These are phyloP conservation scores for Drosophila equinoxialis DNA, from an alignment of 1,140 invertebrate species.

Conservation along the genomic window DNA sequence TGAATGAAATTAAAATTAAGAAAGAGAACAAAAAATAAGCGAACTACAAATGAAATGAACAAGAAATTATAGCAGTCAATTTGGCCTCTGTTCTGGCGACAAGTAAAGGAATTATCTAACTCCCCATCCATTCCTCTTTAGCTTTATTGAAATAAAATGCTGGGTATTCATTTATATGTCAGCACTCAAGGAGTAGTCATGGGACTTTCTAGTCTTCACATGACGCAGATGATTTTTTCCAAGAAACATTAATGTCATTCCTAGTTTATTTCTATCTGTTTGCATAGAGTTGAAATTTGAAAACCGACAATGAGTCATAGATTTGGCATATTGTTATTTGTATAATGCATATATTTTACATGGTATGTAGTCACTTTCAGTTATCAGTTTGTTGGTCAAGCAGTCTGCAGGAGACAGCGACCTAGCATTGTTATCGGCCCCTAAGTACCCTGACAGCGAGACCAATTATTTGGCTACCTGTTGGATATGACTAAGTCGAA, in stretches of 20 bases:
- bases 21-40: conserved; percentile 36
- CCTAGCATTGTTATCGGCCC: conserved; percentile 50
- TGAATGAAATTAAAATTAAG: conserved; percentile 76
- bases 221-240: not conserved
- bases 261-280: conserved; percentile 22
- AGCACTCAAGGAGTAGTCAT: not conserved
- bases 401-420: conserved; percentile 50
- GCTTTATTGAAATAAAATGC: too few relatives aligned
- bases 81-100: conserved; percentile 2
- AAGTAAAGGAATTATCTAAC: not conserved
- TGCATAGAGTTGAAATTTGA: conserved; percentile 13
- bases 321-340: conserved; percentile 6
- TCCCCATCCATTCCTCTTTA: too few relatives aligned
- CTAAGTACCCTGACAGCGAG: conserved; percentile 8
- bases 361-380: not conserved
- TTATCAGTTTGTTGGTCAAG: conserved; percentile 32
- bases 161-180: not conserved
- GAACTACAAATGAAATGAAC: conserved; percentile 8
- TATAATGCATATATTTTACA: not conserved
- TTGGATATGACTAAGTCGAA: conserved; percentile 11
- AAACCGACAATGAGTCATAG: not conserved
- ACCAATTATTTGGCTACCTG: conserved; percentile 39
- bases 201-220: not conserved
- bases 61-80: conserved; percentile 8
- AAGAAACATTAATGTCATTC: conserved; percentile 10